Base-by-base conservation (phyloP, 2,113 vertebrate species). In the Odobenus rosmarus region DNA sequence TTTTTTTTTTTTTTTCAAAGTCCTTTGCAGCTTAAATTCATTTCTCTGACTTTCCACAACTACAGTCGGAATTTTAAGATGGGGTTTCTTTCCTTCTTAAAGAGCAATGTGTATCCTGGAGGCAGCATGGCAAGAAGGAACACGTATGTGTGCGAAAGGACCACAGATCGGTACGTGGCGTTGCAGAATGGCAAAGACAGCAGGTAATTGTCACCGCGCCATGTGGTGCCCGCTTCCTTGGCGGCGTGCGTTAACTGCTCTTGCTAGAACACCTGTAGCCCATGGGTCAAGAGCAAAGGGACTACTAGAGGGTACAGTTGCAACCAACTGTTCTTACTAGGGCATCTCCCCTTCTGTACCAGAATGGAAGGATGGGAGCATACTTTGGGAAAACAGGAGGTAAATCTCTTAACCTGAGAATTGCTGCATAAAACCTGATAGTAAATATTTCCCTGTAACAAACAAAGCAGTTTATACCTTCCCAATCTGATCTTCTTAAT, bases 141-240 rank as follows among this genome's bases (percentile, higher is more conserved):
- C 97, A 99, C 99, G 0, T 99, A 99, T 0, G 99, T 99, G 72
- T 99, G 99, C 96, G 99, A 99, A 77, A 99, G 99, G 92, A 98
- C 99, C 95, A 99, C 99, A 26, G 99, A 99, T 92, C 99, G 99
- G 39, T 99, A 99, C 76, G 98, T 99, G 28, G 99, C 99, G 1
- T 98, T 99, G 97, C 99, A 99, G 94, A 99, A 99, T 1, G 99
- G 99, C 62, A 99, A 99, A 98, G 99, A 99, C 98, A 99, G 99
- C 99, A 99, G 99, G 99, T 99, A 98, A 55, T 4, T 15, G 64
- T 24, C 46, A 1, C 13, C 0, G 4, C 10, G 55, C 26, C 69
- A 6, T 4, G 36, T 1, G 4, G 12, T 12, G 13, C 33, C 7
- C 4, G 5, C 16, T 8, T 10, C 13, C 31, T 18, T 28, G 1